phyloP scores from a whole-genome alignment of 1,140 invertebrate species.

The Drosophila simulans region DNA sequence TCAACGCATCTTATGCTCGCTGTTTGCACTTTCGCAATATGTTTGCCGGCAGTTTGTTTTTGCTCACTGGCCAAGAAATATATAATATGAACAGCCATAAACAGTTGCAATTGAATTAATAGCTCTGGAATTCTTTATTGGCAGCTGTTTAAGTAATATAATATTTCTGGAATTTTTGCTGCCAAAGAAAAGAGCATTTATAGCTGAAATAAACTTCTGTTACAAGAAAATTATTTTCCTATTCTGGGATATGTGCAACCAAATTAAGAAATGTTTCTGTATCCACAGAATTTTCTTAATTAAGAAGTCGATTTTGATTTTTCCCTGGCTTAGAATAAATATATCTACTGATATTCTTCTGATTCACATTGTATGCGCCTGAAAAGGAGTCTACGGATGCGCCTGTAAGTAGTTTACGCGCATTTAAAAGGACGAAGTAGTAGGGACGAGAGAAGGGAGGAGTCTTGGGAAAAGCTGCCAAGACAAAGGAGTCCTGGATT shows the following conservation, averaged over 20 bases:
- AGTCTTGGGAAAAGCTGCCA: constrained; percentile 14
- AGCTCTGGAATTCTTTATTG: not conserved
- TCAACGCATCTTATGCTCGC: constrained; percentile 78
- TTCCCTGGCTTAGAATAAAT: not conserved
- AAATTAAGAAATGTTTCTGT: too few species aligned
- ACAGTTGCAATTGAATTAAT: constrained; percentile 2
- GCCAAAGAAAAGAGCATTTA: too few species aligned
- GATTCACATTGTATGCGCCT: constrained; percentile 10
- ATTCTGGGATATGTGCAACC: too few species aligned
- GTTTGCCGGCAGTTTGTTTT: constrained; percentile 58
- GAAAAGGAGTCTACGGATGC: constrained; percentile 39
- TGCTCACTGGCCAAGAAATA: constrained; percentile 36
- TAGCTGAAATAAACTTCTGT: too few species aligned
- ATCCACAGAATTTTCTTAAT: not conserved
- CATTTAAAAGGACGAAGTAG: constrained; percentile 62
- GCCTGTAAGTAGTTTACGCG: constrained; percentile 75
- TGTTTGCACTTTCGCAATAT: constrained; percentile 80
- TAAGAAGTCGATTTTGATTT: not conserved
- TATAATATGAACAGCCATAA: constrained; percentile 24
- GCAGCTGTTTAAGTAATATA: constrained; percentile 1
- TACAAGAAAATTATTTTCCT: too few species aligned
- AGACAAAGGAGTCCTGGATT: constrained; percentile 37
- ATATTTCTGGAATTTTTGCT: constrained; percentile 13
- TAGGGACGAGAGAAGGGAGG: constrained; percentile 8
- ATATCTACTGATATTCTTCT: constrained; percentile 2